A percentile compares a stretch with the other conserved stretches of the same genome.
Conservation (phyloP, 2,113 vertebrate genomes). For the Pseudorasbora parva region DNA sequence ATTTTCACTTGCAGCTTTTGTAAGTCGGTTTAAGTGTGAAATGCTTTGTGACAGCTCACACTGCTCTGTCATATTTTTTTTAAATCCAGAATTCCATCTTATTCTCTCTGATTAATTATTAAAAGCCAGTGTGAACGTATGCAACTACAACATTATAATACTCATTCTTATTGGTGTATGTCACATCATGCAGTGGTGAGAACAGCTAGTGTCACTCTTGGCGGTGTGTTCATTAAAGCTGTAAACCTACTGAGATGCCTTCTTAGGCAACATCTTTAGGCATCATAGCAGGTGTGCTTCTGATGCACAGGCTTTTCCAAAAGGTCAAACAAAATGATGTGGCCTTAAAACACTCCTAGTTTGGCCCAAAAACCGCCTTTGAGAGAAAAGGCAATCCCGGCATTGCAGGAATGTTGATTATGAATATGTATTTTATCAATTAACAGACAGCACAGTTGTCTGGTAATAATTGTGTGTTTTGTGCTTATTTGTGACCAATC, state of each 20-base stretch:
- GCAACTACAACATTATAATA: not conserved
- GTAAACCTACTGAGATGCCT: not conserved
- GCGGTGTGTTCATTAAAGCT: not conserved
- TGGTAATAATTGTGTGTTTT: no score
- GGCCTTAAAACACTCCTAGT: not conserved
- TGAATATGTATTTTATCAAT: no score
- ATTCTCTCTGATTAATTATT: conserved; percentile 2
- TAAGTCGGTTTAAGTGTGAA: conserved; percentile 1
- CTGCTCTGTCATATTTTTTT: conserved; percentile 7
- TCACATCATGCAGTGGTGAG: conserved; percentile 2
- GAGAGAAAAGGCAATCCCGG: no score
- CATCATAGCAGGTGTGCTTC: not conserved
- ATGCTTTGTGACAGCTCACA: conserved; percentile 27
- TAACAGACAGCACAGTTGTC: no score
- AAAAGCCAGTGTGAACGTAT: not conserved
- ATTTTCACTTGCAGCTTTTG: not conserved
- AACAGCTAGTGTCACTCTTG: not conserved
- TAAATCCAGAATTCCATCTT: conserved; percentile 15
- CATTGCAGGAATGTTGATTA: no score
- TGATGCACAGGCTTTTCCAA: not conserved
- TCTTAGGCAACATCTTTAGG: not conserved
- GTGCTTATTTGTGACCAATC: no score
- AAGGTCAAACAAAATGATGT: not conserved
- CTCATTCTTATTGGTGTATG: not conserved
- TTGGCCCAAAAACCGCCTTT: no score